Conservation (phyloP, 1,140 invertebrate genomes). For the Drosophila punjabiensis region DNA sequence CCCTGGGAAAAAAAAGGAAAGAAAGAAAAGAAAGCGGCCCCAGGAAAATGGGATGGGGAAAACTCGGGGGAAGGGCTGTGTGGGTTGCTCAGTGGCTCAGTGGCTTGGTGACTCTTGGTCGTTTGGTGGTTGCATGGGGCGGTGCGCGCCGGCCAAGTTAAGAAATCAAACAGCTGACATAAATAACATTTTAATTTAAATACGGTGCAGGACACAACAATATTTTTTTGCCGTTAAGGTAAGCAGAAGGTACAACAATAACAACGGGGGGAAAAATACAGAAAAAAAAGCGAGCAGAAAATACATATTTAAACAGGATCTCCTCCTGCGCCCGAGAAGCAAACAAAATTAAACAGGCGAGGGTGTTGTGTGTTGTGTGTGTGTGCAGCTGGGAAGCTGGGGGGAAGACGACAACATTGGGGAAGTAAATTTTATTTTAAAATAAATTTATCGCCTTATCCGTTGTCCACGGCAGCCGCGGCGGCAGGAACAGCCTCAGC, state of each 20-base stretch:
- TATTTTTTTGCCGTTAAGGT: constrained; percentile 81
- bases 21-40: constrained; percentile 9
- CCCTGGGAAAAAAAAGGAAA: constrained; percentile 6
- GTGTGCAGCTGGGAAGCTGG: too few relatives aligned
- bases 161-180: constrained; percentile 84
- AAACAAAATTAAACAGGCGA: constrained; percentile 80
- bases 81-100: background rate
- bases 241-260: constrained; percentile 71
- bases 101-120: constrained; percentile 1
- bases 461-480: constrained; percentile 77
- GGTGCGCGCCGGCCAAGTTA: constrained; percentile 58
- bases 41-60: background rate
- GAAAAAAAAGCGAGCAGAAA: constrained; percentile 46
- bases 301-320: constrained; percentile 80
- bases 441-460: constrained; percentile 84
- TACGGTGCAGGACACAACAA: constrained; percentile 76
- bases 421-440: constrained; percentile 84
- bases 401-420: constrained; percentile 48
- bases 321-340: constrained; percentile 49
- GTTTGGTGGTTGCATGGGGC: constrained; percentile 19
- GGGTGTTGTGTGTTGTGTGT: constrained; percentile 12
- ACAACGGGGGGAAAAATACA: constrained; percentile 34
- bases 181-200: constrained; percentile 85
- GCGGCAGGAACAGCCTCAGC: constrained; percentile 22
- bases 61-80: constrained; percentile 1